Conservation (phyloP, 1,140 invertebrate genomes). For the Drosophila subpulchrella region DNA sequence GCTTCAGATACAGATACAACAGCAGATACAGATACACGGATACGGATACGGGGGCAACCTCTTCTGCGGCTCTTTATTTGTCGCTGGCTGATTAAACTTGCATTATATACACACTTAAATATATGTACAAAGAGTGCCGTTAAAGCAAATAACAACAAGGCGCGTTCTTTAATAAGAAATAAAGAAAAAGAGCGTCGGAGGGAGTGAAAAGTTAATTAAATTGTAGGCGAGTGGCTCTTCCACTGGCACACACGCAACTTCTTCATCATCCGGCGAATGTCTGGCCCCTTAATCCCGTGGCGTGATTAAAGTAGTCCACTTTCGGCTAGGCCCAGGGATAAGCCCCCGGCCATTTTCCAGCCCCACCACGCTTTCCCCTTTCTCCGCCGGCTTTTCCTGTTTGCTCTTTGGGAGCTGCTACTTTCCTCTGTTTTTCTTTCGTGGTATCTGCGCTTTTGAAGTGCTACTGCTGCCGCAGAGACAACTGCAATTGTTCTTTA, state of each 20-base stretch:
- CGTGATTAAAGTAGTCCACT: slow-evolving; percentile 81
- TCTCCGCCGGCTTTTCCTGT: slow-evolving; percentile 29
- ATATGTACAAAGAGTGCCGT: slow-evolving; percentile 71
- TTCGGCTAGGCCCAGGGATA: slow-evolving; percentile 36
- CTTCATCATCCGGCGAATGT: slow-evolving; percentile 68
- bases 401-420: slow-evolving; percentile 48
- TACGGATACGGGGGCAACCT: slow-evolving; percentile 33
- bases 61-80: slow-evolving; percentile 47
- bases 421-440: slow-evolving; percentile 38
- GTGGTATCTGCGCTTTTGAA: slow-evolving; percentile 50
- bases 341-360: slow-evolving; percentile 4
- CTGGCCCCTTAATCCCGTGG: slow-evolving; percentile 76
- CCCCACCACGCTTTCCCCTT: neutral
- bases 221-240: slow-evolving; percentile 57
- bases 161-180: slow-evolving; percentile 73
- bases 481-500: slow-evolving; percentile 57
- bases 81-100: slow-evolving; percentile 79
- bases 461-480: slow-evolving; percentile 46
- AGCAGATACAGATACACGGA: slow-evolving; percentile 6
- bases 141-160: slow-evolving; percentile 70
- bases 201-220: slow-evolving; percentile 70
- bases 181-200: slow-evolving; percentile 29
- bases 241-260: slow-evolving; percentile 67
- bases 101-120: slow-evolving; percentile 61
- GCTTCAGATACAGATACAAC: slow-evolving; percentile 15